Base-by-base conservation (phyloP, 1,140 invertebrate species). In the Drosophila paulistorum region DNA sequence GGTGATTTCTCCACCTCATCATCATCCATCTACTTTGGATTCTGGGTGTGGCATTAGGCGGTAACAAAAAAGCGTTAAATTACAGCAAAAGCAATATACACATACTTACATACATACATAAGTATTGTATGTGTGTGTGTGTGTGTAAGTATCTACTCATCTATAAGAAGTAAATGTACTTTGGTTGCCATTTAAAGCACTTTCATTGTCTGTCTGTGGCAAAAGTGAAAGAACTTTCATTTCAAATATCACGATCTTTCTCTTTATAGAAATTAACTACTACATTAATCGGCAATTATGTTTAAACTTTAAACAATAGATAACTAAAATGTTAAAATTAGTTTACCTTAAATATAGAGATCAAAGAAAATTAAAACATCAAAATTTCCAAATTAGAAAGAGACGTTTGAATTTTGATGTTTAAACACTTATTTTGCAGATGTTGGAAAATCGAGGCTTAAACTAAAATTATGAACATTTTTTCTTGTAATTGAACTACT, bases 41-140 rank as follows among this genome's bases (percentile, higher is more conserved):
- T 42, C 65, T 65, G 78, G 79, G 74, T 63, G 66, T 78, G 79
- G 65, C 45, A 51, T 76, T 78, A 48, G 72, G 63, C 42, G 57
- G 57, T 72, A 48, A 83, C 68, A 82, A 82, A 82, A 81, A 69
- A 71, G 75, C 79, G 62, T 82, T 82, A 71, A 81, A 82, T 82
- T 81, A 81, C 75, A 68, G 75, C 78, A 75, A 63, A 68, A 74
- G 66, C 23, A 51, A 51, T 51, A 48, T 48, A 6, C 20, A 6
- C n/a, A 17, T 37, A 37, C 35, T 11, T 37, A 37, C 35, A 48
- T 48, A 48, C 6, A 30, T 30, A 37, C 35, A 48, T 48, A 48
- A 0, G 6, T 30, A 17, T 7, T 48, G 7, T 48, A 20, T 7
- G 9, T 48, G n/a, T 14, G 2, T 45, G 14, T 48, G 7, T 48